These are phyloP conservation scores for Macroglossus sobrinus DNA, from an alignment of 2,113 vertebrate species.

Conservation along the genomic window DNA sequence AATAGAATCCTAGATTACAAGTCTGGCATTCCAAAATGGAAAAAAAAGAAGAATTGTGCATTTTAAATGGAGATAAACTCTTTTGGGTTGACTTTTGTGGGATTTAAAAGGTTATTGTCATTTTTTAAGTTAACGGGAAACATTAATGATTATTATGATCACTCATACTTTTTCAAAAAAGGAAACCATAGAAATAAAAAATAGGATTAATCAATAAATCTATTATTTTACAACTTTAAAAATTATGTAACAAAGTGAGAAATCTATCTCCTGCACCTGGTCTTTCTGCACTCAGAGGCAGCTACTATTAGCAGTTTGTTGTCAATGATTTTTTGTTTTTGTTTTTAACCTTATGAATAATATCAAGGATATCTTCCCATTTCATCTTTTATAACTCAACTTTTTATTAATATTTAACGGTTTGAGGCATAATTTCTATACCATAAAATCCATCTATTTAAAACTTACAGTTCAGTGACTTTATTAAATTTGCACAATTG, in stretches of 20 bases:
- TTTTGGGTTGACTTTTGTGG: not conserved
- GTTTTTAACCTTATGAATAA: not conserved
- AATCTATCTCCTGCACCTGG: not conserved
- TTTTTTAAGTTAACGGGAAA: not conserved
- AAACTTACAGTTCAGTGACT: not conserved
- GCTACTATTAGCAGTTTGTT: not conserved
- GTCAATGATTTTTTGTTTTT: not conserved
- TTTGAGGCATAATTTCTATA: not conserved
- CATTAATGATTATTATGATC: not conserved
- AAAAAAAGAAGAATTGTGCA: not conserved
- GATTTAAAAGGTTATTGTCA: not conserved
- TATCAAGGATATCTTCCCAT: not conserved
- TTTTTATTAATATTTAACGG: not conserved
- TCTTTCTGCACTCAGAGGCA: not conserved
- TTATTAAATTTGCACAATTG: not conserved
- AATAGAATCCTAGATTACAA: not conserved
- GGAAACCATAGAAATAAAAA: not conserved
- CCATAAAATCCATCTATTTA: not conserved
- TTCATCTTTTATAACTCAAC: not conserved
- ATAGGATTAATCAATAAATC: not conserved
- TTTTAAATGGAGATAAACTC: not conserved
- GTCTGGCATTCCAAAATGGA: not conserved
- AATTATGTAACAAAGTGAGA: not conserved
- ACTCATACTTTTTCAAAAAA: constrained; percentile 3
- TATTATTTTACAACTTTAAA: constrained; percentile 36